Evolutionary conservation across 2,888 invertebrate species (phyloP).

Genomic region (Dorcus hopei): DNA sequence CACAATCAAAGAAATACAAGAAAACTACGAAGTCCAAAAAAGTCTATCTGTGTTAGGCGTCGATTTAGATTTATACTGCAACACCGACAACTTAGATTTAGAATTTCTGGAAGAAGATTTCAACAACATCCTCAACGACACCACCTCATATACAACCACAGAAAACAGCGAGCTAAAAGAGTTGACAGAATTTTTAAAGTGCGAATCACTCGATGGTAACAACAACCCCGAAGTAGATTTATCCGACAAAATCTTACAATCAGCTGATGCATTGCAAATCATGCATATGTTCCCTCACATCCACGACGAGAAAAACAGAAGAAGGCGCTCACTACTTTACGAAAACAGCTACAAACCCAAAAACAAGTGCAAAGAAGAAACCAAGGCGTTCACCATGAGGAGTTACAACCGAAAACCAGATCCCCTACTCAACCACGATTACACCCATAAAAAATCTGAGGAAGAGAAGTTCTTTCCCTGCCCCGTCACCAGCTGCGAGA

Average conservation of each 20-base stretch:
- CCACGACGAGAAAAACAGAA: slow-evolving; percentile 42
- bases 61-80: slow-evolving; percentile 14
- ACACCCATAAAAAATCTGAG: slow-evolving; percentile 37
- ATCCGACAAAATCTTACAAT: slow-evolving; percentile 2
- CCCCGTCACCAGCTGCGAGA: slow-evolving; percentile 68
- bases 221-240: not conserved
- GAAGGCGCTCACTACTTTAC: slow-evolving; percentile 45
- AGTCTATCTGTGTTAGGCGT: slow-evolving; percentile 9
- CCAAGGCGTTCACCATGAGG: slow-evolving; percentile 14
- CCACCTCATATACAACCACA: not conserved
- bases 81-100: slow-evolving; percentile 15
- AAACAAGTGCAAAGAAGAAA: slow-evolving; percentile 14
- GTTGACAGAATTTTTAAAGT: slow-evolving; percentile 5
- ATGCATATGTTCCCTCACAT: slow-evolving; percentile 45
- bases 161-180: slow-evolving; percentile 8
- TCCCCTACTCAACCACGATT: slow-evolving; percentile 37
- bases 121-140: slow-evolving; percentile 10
- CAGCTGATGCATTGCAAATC: slow-evolving; percentile 20
- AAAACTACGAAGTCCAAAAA: not conserved
- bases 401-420: slow-evolving; percentile 22
- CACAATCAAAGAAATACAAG: not conserved
- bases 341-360: slow-evolving; percentile 37
- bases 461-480: slow-evolving; percentile 64
- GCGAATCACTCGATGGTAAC: slow-evolving; percentile 31
- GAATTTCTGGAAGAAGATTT: slow-evolving; percentile 15